phyloP scores from a whole-genome alignment of 2,797 vertebrate species.

The Nannoperca australis region DNA sequence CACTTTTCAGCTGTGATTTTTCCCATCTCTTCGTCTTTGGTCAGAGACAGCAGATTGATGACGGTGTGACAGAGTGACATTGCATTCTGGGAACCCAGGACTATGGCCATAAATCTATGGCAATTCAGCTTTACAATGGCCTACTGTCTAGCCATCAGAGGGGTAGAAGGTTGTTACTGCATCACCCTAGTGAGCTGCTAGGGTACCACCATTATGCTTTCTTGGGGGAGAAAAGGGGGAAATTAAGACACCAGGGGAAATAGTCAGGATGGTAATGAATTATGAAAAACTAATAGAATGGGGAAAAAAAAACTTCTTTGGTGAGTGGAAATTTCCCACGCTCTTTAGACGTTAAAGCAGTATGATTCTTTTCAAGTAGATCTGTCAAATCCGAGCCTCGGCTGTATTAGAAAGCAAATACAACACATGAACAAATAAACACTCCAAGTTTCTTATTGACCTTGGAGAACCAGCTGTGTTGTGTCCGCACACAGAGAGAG shows the following conservation, averaged over 20 bases:
- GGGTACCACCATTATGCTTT: constrained; percentile 53
- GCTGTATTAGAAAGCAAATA: constrained; percentile 76
- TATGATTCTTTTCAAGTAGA: constrained; percentile 73
- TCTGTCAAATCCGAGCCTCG: constrained; percentile 70
- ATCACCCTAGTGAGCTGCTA: constrained; percentile 72
- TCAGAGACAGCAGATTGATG: constrained; percentile 78
- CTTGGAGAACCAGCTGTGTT: constrained; percentile 78
- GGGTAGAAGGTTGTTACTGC: constrained; percentile 71
- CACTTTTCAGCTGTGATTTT: constrained; percentile 57
- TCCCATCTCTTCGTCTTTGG: constrained; percentile 56
- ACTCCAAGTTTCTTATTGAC: constrained; percentile 74
- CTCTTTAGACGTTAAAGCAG: constrained; percentile 55
- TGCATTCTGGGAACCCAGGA: constrained; percentile 83
- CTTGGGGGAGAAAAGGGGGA: constrained; percentile 23
- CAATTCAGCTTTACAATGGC: constrained; percentile 81
- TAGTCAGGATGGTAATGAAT: constrained; percentile 61
- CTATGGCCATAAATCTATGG: constrained; percentile 80
- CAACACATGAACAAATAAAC: constrained; percentile 80
- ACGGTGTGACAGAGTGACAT: constrained; percentile 75
- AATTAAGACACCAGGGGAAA: constrained; percentile 55
- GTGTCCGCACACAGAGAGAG: constrained; percentile 40
- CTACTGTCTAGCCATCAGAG: constrained; percentile 79
- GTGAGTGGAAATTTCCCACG: constrained; percentile 75
- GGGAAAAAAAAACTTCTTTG: constrained; percentile 53
- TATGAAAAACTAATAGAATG: constrained; percentile 69